phyloP scores from a whole-genome alignment of 2,888 invertebrate genomes.

The Lithodes maja region DNA sequence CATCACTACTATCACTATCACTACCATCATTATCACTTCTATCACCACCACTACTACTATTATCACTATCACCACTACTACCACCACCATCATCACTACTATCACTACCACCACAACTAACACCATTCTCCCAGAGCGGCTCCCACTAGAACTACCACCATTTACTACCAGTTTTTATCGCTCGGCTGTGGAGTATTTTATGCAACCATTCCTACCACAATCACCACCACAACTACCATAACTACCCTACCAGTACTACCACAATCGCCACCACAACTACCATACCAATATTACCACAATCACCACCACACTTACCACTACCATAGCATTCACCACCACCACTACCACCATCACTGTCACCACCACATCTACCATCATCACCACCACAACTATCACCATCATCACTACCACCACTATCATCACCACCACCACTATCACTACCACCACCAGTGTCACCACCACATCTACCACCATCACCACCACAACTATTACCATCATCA shows the following conservation, averaged over 20 bases:
- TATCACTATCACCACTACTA: slow-evolving; percentile 3
- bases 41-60: neutral
- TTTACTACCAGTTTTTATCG: neutral
- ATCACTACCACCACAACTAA: neutral
- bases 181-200: too few species aligned
- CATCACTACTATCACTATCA: neutral
- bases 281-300: neutral
- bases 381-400: slow-evolving; percentile 14
- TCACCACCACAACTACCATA: neutral
- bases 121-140: neutral
- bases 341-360: neutral
- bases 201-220: neutral
- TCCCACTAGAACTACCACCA: neutral
- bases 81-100: slow-evolving; percentile 18
- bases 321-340: slow-evolving; percentile 7
- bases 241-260: neutral
- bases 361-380: neutral
- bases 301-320: neutral
- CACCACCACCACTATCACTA: neutral
- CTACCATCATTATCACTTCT: slow-evolving; percentile 1
- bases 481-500: slow-evolving; percentile 16
- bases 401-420: neutral
- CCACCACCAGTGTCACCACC: neutral
- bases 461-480: slow-evolving; percentile 17
- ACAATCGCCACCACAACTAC: slow-evolving; percentile 22